Percentiles rank a stretch among this genome's conserved stretches.
These are phyloP conservation scores for Cephonodes hylas DNA, from an alignment of 2,888 invertebrate genomes.

Conservation along the genomic window DNA sequence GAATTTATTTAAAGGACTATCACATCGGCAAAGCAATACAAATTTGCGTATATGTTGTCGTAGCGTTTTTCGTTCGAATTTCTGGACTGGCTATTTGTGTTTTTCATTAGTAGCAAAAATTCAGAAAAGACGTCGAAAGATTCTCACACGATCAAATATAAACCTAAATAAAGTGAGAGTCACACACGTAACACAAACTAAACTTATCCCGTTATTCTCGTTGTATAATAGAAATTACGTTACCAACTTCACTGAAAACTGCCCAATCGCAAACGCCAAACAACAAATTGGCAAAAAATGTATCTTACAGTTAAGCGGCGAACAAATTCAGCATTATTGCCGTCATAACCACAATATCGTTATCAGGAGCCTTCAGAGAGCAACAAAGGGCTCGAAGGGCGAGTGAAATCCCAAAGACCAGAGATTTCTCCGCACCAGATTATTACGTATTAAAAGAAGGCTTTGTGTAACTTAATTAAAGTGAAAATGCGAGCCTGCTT, in stretches of 20 bases:
- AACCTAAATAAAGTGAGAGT: too few relatives aligned
- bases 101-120: too few relatives aligned
- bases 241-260: not conserved
- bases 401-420: not conserved
- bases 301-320: not conserved
- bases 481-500: constrained; percentile 9
- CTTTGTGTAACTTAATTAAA: constrained; percentile 32
- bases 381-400: constrained; percentile 24
- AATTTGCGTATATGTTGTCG: too few relatives aligned
- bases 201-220: too few relatives aligned
- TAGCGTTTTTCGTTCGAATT: too few relatives aligned
- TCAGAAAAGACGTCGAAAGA: too few relatives aligned
- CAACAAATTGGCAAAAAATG: not conserved
- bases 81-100: too few relatives aligned
- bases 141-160: too few relatives aligned
- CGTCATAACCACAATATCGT: constrained; percentile 31
- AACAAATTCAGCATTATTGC: constrained; percentile 8
- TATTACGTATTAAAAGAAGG: constrained; percentile 24
- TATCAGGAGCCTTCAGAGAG: constrained; percentile 29
- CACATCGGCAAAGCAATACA: too few relatives aligned
- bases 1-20: too few relatives aligned
- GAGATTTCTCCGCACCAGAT: constrained; percentile 11
- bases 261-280: not conserved
- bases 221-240: too few relatives aligned
- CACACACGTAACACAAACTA: too few relatives aligned